Conservation (phyloP, 1,140 invertebrate species). For the Drosophila ogumai region DNA sequence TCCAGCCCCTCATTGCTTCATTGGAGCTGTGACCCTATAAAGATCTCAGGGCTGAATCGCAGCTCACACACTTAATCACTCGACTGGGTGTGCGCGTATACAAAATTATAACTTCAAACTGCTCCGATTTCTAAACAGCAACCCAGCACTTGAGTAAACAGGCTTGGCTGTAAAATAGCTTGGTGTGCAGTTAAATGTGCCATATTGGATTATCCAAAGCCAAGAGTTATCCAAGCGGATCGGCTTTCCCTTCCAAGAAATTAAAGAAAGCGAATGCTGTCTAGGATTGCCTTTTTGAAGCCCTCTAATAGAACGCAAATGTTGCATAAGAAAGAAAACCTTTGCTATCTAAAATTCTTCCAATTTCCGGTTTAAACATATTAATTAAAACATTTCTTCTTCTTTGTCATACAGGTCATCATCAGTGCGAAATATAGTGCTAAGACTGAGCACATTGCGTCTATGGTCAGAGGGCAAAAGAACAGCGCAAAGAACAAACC, state of each 20-base stretch:
- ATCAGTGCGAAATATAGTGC: constrained; percentile 59
- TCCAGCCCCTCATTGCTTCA: constrained; percentile 13
- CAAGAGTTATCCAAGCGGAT: constrained; percentile 25
- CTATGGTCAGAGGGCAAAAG: constrained; percentile 68
- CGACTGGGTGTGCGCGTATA: constrained; percentile 12
- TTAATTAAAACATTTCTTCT: background rate
- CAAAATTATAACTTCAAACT: constrained; percentile 5
- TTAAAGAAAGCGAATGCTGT: background rate
- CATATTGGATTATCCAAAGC: constrained; percentile 25
- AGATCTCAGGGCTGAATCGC: constrained; percentile 25
- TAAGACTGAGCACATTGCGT: constrained; percentile 71
- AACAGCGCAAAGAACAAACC: background rate
- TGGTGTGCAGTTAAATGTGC: constrained; percentile 24
- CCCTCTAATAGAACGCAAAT: background rate
- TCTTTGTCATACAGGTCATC: constrained; percentile 32
- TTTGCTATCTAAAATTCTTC: no score
- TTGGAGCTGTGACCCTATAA: constrained; percentile 53
- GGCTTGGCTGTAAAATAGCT: constrained; percentile 19
- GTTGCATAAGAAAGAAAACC: no score
- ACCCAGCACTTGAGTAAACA: constrained; percentile 21
- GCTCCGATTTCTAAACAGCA: constrained; percentile 32
- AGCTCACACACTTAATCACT: constrained; percentile 24
- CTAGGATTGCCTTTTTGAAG: background rate
- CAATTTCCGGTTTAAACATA: background rate
- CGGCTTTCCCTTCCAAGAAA: constrained; percentile 29